Conservation (phyloP, 2,888 invertebrate species). For the Gymnosoma rotundatum region DNA sequence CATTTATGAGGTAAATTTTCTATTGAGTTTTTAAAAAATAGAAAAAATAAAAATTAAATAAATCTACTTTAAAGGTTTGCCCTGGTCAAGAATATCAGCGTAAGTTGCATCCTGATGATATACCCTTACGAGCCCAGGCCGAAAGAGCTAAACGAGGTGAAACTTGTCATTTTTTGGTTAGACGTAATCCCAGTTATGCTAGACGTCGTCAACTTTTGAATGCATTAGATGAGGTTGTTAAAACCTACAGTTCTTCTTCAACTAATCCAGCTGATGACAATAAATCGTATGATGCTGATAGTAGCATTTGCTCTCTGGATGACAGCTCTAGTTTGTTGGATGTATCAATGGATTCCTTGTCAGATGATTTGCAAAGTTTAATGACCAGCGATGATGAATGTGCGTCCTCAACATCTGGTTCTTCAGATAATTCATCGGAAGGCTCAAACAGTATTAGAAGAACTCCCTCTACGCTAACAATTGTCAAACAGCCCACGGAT, state of each 20-base stretch:
- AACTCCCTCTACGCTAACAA: slow-evolving; percentile 67
- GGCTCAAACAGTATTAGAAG: slow-evolving; percentile 71
- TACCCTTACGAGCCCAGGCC: slow-evolving; percentile 90
- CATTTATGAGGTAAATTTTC: slow-evolving; percentile 89
- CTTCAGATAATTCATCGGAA: slow-evolving; percentile 78
- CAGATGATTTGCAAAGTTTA: slow-evolving; percentile 77
- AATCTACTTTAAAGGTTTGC: slow-evolving; percentile 84
- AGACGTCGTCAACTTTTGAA: slow-evolving; percentile 82
- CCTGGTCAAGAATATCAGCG: slow-evolving; percentile 93
- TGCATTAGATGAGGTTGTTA: slow-evolving; percentile 75
- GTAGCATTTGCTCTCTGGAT: slow-evolving; percentile 73
- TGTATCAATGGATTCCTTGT: slow-evolving; percentile 78
- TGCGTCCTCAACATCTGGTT: slow-evolving; percentile 75
- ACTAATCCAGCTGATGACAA: slow-evolving; percentile 21
- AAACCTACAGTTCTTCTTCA: slow-evolving; percentile 45
- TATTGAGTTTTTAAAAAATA: not conserved
- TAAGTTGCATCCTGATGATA: slow-evolving; percentile 93
- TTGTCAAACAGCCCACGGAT: slow-evolving; percentile 62
- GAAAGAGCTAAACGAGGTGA: slow-evolving; percentile 87
- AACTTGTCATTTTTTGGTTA: slow-evolving; percentile 90
- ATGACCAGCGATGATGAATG: slow-evolving; percentile 75
- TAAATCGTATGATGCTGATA: slow-evolving; percentile 73
- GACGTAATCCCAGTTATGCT: slow-evolving; percentile 90
- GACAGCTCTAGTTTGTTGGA: slow-evolving; percentile 77
- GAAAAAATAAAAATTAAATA: not conserved